phyloP scores from a whole-genome alignment of 2,888 invertebrate genomes.

The Folsomia manolachei region DNA sequence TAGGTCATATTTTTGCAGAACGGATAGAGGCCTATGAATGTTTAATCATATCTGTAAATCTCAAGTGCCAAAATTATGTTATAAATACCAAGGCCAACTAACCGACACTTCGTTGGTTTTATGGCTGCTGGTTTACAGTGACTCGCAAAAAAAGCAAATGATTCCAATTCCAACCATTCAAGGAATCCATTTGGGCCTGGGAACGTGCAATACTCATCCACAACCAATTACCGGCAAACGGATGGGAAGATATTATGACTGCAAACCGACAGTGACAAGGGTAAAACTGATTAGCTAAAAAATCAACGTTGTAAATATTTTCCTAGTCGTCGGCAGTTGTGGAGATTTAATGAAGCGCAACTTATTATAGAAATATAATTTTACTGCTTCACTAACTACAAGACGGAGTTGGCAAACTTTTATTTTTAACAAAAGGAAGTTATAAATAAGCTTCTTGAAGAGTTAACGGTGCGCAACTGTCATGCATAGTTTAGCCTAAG shows the following conservation, averaged over 20 bases:
- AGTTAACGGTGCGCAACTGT: constrained; percentile 2
- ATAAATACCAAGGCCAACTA: no score
- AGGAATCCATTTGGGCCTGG: no score
- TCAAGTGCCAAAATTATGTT: no score
- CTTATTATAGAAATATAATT: not conserved
- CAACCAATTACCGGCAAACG: not conserved
- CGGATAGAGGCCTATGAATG: no score
- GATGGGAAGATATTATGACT: not conserved
- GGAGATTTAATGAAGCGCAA: not conserved
- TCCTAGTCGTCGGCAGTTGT: not conserved
- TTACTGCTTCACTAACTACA: not conserved
- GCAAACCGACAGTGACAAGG: not conserved
- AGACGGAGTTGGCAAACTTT: not conserved
- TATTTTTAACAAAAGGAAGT: constrained; percentile 1
- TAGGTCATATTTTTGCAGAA: no score
- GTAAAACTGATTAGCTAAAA: not conserved
- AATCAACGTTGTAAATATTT: not conserved
- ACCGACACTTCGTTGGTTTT: no score
- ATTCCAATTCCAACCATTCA: no score
- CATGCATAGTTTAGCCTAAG: not conserved
- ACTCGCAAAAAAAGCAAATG: no score
- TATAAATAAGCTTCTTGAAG: not conserved
- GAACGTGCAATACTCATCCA: not conserved
- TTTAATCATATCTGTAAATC: no score
- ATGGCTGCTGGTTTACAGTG: no score